phyloP scores from a whole-genome alignment of 2,888 invertebrate genomes.

The Nesidiocoris tenuis region DNA sequence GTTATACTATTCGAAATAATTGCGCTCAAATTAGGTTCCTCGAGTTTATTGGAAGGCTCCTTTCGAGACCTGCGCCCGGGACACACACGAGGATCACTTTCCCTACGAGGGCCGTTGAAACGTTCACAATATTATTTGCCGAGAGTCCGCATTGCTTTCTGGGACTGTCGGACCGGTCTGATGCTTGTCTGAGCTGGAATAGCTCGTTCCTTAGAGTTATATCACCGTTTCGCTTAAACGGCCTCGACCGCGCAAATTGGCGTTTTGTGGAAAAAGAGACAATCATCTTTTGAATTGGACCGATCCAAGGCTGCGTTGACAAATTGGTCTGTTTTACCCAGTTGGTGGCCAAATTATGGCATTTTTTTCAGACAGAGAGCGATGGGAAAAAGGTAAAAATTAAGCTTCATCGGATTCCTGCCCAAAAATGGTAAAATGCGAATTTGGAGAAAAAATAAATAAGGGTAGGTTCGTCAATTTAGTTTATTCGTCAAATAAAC shows the following conservation, averaged over 20 bases:
- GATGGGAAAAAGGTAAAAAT: too few relatives aligned
- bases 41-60: neutral
- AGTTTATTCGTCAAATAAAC: too few relatives aligned
- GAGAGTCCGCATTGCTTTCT: neutral
- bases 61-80: neutral
- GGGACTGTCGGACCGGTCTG: neutral
- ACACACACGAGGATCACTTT: neutral
- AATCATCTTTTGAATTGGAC: neutral
- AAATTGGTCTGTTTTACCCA: too few relatives aligned
- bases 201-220: neutral
- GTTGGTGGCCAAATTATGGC: too few relatives aligned
- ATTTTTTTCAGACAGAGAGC: too few relatives aligned
- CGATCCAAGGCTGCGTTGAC: too few relatives aligned
- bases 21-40: neutral
- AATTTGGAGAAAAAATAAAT: too few relatives aligned
- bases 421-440: too few relatives aligned
- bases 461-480: too few relatives aligned
- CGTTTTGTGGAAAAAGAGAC: neutral
- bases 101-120: neutral
- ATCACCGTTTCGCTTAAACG: neutral
- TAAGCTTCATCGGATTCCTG: too few relatives aligned
- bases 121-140: neutral
- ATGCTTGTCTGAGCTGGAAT: neutral
- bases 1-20: neutral
- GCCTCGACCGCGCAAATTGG: neutral